Conservation (phyloP, 2,113 vertebrate species). For the Aleadryas rufinucha region DNA sequence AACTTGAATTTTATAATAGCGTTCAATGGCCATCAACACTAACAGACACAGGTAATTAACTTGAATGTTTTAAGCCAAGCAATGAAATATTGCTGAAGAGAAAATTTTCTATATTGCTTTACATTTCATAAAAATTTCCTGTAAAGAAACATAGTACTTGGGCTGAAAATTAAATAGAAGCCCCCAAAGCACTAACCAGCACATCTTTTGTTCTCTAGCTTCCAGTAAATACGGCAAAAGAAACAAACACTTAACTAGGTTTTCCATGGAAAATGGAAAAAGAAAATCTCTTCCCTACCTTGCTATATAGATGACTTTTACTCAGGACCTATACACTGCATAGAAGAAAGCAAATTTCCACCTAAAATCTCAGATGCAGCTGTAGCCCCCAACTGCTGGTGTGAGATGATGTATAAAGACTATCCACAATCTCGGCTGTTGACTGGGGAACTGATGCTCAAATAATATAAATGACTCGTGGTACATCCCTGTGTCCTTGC, state of each 20-base stretch:
- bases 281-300: not conserved
- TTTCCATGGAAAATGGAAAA: too few species aligned
- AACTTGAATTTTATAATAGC: not conserved
- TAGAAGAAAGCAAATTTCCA: not conserved
- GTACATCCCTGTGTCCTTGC: not conserved
- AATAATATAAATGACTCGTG: not conserved
- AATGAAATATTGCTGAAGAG: not conserved
- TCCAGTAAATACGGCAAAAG: not conserved
- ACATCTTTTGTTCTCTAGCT: not conserved
- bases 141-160: not conserved
- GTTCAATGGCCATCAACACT: not conserved
- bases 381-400: not conserved
- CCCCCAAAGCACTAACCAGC: not conserved
- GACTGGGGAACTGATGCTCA: not conserved
- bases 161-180: not conserved
- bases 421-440: not conserved
- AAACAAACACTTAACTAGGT: not conserved
- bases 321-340: not conserved
- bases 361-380: not conserved
- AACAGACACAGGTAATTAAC: not conserved
- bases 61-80: not conserved
- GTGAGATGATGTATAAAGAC: not conserved
- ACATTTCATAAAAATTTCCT: not conserved
- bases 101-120: not conserved
- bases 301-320: not conserved